Conservation (phyloP, 1,140 invertebrate genomes). For the Bemisia tabaci region DNA sequence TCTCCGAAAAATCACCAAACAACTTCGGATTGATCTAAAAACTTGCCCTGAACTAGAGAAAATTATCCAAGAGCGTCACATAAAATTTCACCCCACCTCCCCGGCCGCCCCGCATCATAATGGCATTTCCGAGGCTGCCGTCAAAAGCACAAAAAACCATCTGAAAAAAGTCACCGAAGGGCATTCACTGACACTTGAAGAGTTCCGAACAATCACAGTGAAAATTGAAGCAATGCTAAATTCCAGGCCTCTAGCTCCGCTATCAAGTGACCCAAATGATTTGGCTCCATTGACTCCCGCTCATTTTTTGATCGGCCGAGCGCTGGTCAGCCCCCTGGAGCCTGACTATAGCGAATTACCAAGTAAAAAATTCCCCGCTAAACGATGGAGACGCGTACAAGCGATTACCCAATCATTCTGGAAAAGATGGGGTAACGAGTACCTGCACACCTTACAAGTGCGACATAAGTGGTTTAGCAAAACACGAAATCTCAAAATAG, state of each 20-base stretch:
- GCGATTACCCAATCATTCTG: slow-evolving; percentile 4
- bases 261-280: slow-evolving; percentile 22
- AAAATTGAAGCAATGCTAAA: slow-evolving; percentile 23
- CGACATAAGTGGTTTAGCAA: slow-evolving; percentile 7
- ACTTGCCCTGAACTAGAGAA: not conserved
- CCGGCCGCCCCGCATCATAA: slow-evolving; percentile 31
- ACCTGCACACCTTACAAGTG: slow-evolving; percentile 10
- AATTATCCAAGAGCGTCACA: no score
- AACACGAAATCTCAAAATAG: not conserved
- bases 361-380: not conserved
- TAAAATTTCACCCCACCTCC: slow-evolving; percentile 17
- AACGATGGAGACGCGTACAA: not conserved
- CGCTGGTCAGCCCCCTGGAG: no score
- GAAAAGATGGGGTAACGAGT: slow-evolving; percentile 11
- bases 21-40: not conserved
- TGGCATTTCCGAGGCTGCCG: slow-evolving; percentile 31
- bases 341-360: not conserved
- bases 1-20: not conserved
- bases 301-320: slow-evolving; percentile 23
- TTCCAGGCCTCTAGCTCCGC: slow-evolving; percentile 16
- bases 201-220: slow-evolving; percentile 15
- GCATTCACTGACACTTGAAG: slow-evolving; percentile 19
- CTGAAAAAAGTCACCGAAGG: slow-evolving; percentile 21
- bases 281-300: slow-evolving; percentile 19
- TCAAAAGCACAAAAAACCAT: slow-evolving; percentile 31